Evolutionary conservation across 2,113 vertebrate genomes (phyloP), one percentile per base, ranked within the genome.

Genomic region (Cynocephalus volans): DNA sequence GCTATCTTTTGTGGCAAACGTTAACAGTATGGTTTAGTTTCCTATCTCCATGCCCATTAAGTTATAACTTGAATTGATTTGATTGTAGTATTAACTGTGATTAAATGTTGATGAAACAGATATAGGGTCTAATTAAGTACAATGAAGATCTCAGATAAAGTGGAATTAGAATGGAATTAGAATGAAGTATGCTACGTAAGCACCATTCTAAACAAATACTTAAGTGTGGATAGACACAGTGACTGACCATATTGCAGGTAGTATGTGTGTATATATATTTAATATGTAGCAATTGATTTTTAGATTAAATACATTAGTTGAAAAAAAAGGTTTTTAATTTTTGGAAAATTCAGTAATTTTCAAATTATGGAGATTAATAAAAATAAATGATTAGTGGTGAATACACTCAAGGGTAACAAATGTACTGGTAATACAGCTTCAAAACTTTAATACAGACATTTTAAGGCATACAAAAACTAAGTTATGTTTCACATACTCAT

Each of bases 61-160:
- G 28, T 81, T 84, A 45, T 67, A 80, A 77, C 60, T 73, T 95
- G 87, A 54, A 77, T 72, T 90, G 19, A 81, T 65, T 28, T 92
- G 65, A 87, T 90, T 87, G 19, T 58, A 77, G 45, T 93, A 86
- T 87, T 82, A 93, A 54, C 60, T 95, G 60, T 90, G 52, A 88
- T 94, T 67, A 96, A 77, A 26, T 85, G 36, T 76, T 85, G 64
- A 93, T 88, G 76, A 91, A 84, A 88, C 50, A 93, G 72, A 88
- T 75, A 36, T 1, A 50, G 41, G 45, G n/a, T 65, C 54, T 85
- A 70, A 75, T 90, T 93, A 87, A 93, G 50, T 67, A 84, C 31
- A 82, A 1, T 93, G 93, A 65, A 65, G 48, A 54, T 92, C 23
- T 80, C 52, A 85, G 21, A 54, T 88, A 21, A 72, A 72, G 24